phyloP scores from a whole-genome alignment of 2,797 vertebrate species.

The Psittacula derbiana region DNA sequence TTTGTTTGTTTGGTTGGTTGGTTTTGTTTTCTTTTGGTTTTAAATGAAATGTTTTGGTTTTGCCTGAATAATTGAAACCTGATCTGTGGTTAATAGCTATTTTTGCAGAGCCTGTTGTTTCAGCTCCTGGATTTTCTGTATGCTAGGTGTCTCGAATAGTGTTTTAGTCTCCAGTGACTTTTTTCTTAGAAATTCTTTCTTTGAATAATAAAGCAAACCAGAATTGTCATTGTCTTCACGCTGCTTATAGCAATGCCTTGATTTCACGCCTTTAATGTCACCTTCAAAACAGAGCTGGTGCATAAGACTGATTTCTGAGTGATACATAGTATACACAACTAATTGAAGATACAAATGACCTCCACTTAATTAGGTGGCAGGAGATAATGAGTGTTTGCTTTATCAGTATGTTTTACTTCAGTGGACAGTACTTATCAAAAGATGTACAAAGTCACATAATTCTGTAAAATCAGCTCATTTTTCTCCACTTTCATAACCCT shows the following conservation, averaged over 20 bases:
- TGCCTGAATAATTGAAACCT: not conserved
- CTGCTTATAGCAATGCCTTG: not conserved
- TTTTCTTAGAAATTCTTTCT: conserved; percentile 3
- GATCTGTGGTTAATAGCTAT: not conserved
- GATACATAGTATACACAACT: not conserved
- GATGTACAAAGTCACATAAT: not conserved
- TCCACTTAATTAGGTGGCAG: not conserved
- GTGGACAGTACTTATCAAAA: not conserved
- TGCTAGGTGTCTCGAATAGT: not conserved
- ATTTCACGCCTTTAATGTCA: not conserved
- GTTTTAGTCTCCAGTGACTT: not conserved
- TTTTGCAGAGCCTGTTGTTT: not conserved
- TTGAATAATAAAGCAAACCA: conserved; percentile 7
- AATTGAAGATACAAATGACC: not conserved
- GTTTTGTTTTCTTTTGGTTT: too few relatives aligned
- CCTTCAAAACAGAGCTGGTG: not conserved
- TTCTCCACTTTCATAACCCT: not conserved
- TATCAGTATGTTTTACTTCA: not conserved
- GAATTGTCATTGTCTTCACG: not conserved
- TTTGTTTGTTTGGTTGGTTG: not conserved
- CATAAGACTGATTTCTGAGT: not conserved
- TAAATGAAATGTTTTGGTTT: not conserved
- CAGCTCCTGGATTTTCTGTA: not conserved
- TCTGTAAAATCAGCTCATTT: not conserved
- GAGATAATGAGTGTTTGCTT: not conserved